A percentile compares a stretch with the other conserved stretches of the same genome.
Conservation (phyloP, 2,888 invertebrate genomes). For the Spatulosminthurus flaviceps region DNA sequence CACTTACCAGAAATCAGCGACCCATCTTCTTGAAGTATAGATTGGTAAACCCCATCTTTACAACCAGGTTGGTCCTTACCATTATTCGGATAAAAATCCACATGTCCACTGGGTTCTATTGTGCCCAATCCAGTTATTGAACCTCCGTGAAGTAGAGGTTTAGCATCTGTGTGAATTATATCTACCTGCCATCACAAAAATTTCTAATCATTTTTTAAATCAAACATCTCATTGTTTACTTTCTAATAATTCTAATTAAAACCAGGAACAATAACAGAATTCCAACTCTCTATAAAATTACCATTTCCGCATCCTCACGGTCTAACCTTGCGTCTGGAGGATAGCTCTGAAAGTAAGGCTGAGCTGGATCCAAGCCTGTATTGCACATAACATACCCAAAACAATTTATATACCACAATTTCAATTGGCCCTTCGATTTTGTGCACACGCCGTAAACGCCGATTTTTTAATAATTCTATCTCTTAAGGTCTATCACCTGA, state of each 20-base stretch:
- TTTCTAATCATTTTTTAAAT: too few species aligned
- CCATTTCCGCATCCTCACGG: slow-evolving; percentile 64
- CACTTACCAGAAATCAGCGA: slow-evolving; percentile 72
- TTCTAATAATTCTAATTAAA: too few species aligned
- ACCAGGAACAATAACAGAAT: too few species aligned
- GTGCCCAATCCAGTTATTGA: slow-evolving; percentile 75
- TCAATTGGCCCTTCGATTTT: too few species aligned
- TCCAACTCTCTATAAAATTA: neutral
- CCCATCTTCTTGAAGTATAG: slow-evolving; percentile 73
- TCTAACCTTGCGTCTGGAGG: slow-evolving; percentile 65
- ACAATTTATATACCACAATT: too few species aligned
- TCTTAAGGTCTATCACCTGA: slow-evolving; percentile 70
- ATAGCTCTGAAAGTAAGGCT: slow-evolving; percentile 65
- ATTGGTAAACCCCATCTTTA: slow-evolving; percentile 71
- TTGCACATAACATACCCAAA: too few species aligned
- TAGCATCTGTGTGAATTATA: slow-evolving; percentile 65
- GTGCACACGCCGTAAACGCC: too few species aligned
- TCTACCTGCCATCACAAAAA: slow-evolving; percentile 60
- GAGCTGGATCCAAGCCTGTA: slow-evolving; percentile 66
- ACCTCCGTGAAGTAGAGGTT: slow-evolving; percentile 64
- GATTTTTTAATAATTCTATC: too few species aligned
- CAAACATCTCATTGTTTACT: too few species aligned
- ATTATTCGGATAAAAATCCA: slow-evolving; percentile 92
- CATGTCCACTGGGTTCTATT: slow-evolving; percentile 82
- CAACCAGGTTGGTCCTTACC: slow-evolving; percentile 80